A percentile compares a stretch with the other conserved stretches of the same genome.
Conservation (phyloP, 2,113 vertebrate genomes). For the Aegithalos caudatus region DNA sequence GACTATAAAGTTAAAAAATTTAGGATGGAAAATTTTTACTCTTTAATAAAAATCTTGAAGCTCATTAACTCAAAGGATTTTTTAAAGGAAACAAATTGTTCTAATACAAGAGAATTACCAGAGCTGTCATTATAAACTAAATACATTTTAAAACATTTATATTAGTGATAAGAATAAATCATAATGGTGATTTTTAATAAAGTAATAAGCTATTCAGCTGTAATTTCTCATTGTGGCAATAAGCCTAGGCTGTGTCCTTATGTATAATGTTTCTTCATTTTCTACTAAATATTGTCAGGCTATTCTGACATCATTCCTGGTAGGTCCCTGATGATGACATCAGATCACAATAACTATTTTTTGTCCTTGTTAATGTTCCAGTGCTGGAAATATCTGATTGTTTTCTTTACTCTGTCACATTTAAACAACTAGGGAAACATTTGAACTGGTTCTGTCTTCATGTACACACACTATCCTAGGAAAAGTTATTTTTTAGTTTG, state of each 20-base stretch:
- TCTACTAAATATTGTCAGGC: neutral
- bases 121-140: neutral
- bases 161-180: neutral
- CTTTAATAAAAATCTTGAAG: neutral
- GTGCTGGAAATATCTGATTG: neutral
- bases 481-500: neutral
- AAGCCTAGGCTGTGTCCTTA: neutral
- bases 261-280: neutral
- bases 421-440: neutral
- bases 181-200: neutral
- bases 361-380: neutral
- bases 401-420: neutral
- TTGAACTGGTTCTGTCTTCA: neutral
- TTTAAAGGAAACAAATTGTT: neutral
- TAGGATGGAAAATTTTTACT: neutral
- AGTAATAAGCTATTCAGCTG: neutral
- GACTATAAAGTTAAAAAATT: neutral
- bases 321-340: neutral
- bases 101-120: neutral
- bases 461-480: neutral
- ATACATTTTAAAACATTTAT: neutral
- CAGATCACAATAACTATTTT: neutral
- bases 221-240: neutral
- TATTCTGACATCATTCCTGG: neutral
- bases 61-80: neutral